Base-by-base conservation (phyloP, 2,113 vertebrate species). In the Crotalus viridis region DNA sequence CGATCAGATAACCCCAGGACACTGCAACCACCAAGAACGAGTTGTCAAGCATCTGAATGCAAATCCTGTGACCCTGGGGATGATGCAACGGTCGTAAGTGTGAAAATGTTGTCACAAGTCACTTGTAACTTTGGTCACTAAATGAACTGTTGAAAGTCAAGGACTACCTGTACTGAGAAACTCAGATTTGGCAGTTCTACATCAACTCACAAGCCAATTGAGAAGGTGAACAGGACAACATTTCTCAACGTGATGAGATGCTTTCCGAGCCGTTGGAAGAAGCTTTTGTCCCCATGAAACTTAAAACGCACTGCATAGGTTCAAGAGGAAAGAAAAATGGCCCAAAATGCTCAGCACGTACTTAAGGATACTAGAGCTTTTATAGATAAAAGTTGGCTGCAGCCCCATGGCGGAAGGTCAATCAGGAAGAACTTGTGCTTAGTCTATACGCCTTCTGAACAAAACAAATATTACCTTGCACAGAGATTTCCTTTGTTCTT, bases 401-500 rank as follows among this genome's bases (percentile, higher is more conserved):
- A 43, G 10, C 33, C 8, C 52, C 21, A 46, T 0, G 4, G 21
- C 2, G 1, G 28, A 56, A 51, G 39, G 17, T 22, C 54, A 28
- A 26, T 21, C 2, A 10, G 69, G 52, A 48, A 61, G 6, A 54
- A 39, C 43, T 28, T 46, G 33, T 4, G 33, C 33, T 43, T 81
- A 8, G 17, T 22, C 5, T 5, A 28, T 13, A 28, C 10, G 74
- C 54, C 89, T 89, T 13, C 43, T 10, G 26, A 9, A 26, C 69
- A 52, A 89, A 52, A 51, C 43, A 93, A 92, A 93, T 48, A 46
- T 9, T 28, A 9, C 28, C 24, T 87, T 3, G 9, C 4, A 90
- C 89, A 91, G 87, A 86, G 87, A 19, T 64, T 54, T 22, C 74
- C 69, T 64, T 91, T 89, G 87, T 93, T 91, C 87, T 89, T 10